Evolutionary conservation across 2,113 vertebrate species (phyloP), one percentile per base, ranked within the genome.

Genomic region (Scophthalmus maximus): DNA sequence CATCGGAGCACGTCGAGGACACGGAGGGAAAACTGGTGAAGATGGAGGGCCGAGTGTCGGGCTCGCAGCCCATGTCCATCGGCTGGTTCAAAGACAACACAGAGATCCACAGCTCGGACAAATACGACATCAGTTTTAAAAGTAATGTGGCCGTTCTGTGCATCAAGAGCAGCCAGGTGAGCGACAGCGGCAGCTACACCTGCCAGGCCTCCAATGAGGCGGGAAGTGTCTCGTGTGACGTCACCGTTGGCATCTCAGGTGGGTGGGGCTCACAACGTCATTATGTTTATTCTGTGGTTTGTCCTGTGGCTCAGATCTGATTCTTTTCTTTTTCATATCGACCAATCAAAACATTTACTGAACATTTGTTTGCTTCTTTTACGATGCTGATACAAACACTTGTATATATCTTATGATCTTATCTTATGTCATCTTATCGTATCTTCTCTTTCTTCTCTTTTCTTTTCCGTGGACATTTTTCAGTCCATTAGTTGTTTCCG

Each of bases 191-290:
- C 30, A 88, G 92, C 29, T 99, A 98, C 78, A 93, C 92, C 1
- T 98, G 97, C 83, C 95, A 94, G 79, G 95, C 93, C 47, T 93
- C 95, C 26, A 99, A 99, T 42, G 97, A 99, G 52, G 96, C 96
- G 26, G 98, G 98, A 36, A 93, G 82, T 0, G 81, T 92, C 11
- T 90, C 95, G 3, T 99, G 95, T 67, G 94, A 94, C 0, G 91
- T 96, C 75, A 94, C 90, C 0, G 87, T 98, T 42, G 88, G 93
- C 44, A 95, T 99, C 76, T 94, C 93, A 94, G 98, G 97, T 99
- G 80, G 89, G 94, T 91, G 11, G 26, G 49, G 40, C 40, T 42
- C 18, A 15, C 15, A 42, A 38, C 36, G 36, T 38, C 36, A 38
- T 12, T 38, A 9, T 7, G 11, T n/a, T n/a, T n/a, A n/a, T n/a